Conservation (phyloP, 2,797 vertebrate genomes). For the Diglossa cyanea region DNA sequence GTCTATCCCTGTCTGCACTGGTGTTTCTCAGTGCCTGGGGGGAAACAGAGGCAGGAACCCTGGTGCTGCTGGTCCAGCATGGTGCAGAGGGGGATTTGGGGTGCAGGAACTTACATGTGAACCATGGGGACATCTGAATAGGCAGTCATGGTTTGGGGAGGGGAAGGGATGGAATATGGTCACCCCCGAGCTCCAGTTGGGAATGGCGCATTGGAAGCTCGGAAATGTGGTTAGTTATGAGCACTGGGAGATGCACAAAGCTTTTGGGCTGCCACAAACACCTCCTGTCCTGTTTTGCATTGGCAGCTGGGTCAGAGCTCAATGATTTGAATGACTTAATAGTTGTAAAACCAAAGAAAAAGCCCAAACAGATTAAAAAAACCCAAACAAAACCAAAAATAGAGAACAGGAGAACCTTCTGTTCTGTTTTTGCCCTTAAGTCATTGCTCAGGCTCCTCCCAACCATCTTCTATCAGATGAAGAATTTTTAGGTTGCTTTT, state of each 20-base stretch:
- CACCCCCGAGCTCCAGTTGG: fast-evolving
- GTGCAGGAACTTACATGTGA: background rate
- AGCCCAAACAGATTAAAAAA: background rate
- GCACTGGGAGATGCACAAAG: too few species aligned
- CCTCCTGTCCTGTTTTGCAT: background rate
- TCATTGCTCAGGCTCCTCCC: background rate
- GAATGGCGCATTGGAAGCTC: background rate
- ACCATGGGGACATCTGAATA: background rate
- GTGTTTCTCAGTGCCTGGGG: background rate
- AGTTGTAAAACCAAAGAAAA: background rate
- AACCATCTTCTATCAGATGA: fast-evolving
- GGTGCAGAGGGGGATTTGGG: background rate
- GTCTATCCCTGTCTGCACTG: fast-evolving
- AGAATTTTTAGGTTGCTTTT: background rate
- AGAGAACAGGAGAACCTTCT: background rate
- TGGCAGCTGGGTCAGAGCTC: background rate
- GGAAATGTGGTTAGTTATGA: background rate
- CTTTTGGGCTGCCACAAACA: background rate
- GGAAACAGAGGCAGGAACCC: background rate
- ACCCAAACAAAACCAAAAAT: background rate
- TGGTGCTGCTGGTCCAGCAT: background rate
- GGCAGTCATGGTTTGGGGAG: background rate
- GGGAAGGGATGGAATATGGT: fast-evolving
- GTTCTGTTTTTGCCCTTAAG: fast-evolving
- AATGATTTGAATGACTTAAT: background rate